Evolutionary conservation across 1,140 invertebrate species (phyloP).

Genomic region (Drosophila simulans): DNA sequence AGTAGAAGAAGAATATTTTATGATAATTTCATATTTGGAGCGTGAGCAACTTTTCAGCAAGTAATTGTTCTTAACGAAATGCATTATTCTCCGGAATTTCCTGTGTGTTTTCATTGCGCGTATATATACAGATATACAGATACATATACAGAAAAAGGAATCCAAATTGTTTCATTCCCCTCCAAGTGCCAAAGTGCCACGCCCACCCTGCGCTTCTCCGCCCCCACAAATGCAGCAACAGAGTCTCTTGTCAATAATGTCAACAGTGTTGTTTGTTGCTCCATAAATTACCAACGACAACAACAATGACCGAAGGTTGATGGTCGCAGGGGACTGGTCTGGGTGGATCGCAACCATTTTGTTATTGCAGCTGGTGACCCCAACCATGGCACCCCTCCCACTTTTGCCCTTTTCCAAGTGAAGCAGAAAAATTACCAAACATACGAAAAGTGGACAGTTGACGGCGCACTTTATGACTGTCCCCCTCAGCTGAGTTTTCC

Average conservation of each 20-base stretch:
- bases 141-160: not conserved
- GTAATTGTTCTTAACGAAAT: no score
- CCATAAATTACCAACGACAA: constrained; percentile 72
- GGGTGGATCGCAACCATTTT: constrained; percentile 44
- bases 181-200: constrained; percentile 41
- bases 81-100: no score
- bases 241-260: constrained; percentile 73
- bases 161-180: constrained; percentile 65
- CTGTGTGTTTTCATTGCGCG: not conserved
- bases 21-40: no score
- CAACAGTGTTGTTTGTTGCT: constrained; percentile 78
- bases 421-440: constrained; percentile 11
- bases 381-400: not conserved
- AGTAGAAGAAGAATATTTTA: no score
- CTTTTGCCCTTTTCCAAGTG: not conserved
- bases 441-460: constrained; percentile 45
- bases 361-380: constrained; percentile 68
- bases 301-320: constrained; percentile 35
- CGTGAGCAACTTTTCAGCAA: no score
- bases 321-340: not conserved
- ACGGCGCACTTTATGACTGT: constrained; percentile 46
- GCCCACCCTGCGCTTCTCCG: constrained; percentile 6
- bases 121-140: not conserved
- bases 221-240: constrained; percentile 9
- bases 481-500: constrained; percentile 2